phyloP scores from a whole-genome alignment of 2,797 vertebrate species.

The Chelmon rostratus region DNA sequence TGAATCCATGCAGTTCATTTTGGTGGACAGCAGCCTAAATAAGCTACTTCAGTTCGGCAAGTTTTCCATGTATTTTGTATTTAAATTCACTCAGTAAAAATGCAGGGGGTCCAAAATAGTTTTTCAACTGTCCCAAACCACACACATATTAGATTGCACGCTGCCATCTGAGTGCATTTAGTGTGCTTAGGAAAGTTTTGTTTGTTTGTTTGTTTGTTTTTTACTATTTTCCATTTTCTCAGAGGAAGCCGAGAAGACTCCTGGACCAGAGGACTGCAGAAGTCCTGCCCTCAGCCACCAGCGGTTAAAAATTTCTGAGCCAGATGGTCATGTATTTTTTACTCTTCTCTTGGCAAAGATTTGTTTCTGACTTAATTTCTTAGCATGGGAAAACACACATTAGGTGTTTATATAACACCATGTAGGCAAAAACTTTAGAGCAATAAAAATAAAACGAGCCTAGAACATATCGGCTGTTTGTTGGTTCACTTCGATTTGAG shows the following conservation, averaged over 20 bases:
- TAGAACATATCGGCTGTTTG: not conserved
- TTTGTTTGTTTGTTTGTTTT: not conserved
- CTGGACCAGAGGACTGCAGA: conserved; percentile 6
- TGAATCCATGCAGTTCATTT: not conserved
- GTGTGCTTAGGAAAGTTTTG: not conserved
- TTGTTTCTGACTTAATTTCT: conserved; percentile 49
- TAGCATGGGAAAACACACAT: conserved; percentile 18
- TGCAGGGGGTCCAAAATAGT: not conserved
- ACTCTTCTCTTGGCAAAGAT: conserved; percentile 46
- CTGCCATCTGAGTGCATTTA: not conserved
- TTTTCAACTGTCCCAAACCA: not conserved
- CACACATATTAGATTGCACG: not conserved
- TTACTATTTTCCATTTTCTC: not conserved
- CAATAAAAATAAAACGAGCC: not conserved
- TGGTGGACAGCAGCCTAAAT: not conserved
- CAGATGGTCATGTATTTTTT: conserved; percentile 65
- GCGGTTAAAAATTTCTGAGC: conserved; percentile 57
- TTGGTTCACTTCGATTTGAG: not conserved
- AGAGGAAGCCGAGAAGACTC: not conserved
- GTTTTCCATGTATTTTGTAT: not conserved
- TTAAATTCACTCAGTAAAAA: not conserved
- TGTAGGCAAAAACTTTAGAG: not conserved
- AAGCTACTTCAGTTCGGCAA: no score
- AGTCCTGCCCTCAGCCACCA: conserved; percentile 19
- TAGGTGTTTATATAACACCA: conserved; percentile 15